Percentiles rank a stretch among this genome's conserved stretches.
Conservation (phyloP, 2,113 vertebrate species). For the Dendropsophus ebraccatus region DNA sequence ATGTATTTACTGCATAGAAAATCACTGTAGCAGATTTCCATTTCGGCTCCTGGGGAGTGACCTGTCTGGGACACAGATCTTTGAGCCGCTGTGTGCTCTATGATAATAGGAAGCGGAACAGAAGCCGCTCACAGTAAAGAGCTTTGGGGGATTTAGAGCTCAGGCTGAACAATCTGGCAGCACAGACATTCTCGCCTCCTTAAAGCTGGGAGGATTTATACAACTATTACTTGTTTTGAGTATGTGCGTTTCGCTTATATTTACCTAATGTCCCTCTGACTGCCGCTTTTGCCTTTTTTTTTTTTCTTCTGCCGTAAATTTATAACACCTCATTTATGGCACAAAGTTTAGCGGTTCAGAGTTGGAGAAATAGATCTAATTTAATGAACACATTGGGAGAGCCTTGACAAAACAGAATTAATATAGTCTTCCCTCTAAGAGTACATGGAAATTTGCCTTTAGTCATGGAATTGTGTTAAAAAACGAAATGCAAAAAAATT, state of each 20-base stretch:
- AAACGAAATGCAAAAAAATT: not conserved
- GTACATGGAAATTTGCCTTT: not conserved
- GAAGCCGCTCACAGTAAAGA: conserved; percentile 33
- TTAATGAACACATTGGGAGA: not conserved
- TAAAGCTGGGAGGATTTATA: conserved; percentile 19
- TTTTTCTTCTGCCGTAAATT: not conserved
- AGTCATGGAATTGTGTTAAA: not conserved
- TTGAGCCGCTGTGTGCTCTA: not conserved
- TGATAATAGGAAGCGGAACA: conserved; percentile 26
- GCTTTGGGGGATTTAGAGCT: conserved; percentile 43
- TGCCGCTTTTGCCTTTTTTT: not conserved
- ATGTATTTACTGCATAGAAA: too few species aligned
- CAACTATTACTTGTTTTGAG: conserved; percentile 25
- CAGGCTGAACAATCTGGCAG: conserved; percentile 18
- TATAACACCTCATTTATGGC: not conserved
- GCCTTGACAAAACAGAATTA: not conserved
- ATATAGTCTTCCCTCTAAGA: not conserved
- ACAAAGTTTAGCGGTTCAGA: not conserved
- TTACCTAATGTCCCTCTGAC: not conserved
- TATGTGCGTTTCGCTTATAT: conserved; percentile 5
- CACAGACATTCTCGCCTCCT: not conserved
- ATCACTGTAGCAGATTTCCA: not conserved
- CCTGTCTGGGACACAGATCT: not conserved
- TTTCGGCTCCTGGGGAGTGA: not conserved
- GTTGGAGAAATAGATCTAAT: not conserved